These are phyloP conservation scores for Cavia aperea DNA, from an alignment of 2,113 vertebrate species.

Conservation along the genomic window DNA sequence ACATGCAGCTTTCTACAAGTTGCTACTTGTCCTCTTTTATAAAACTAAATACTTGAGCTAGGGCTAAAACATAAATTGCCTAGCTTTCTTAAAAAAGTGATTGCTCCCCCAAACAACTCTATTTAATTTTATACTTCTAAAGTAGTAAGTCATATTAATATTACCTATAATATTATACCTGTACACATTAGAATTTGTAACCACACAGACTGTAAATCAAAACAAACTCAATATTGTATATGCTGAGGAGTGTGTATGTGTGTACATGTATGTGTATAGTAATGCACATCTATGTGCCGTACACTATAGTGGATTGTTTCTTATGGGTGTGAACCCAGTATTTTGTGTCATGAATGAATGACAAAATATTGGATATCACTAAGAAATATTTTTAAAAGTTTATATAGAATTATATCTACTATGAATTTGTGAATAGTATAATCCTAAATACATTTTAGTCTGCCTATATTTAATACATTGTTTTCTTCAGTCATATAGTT, in stretches of 20 bases:
- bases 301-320: not conserved
- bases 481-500: not conserved
- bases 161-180: not conserved
- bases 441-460: not conserved
- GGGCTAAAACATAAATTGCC: not conserved
- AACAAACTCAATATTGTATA: not conserved
- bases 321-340: not conserved
- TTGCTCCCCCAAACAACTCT: not conserved
- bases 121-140: slow-evolving; percentile 21
- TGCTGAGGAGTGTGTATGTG: not conserved
- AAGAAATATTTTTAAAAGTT: not conserved
- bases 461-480: not conserved
- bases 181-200: not conserved
- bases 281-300: not conserved
- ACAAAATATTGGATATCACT: slow-evolving; percentile 1
- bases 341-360: not conserved
- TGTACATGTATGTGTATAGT: not conserved
- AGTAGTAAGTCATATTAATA: not conserved
- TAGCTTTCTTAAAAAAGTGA: slow-evolving; percentile 14
- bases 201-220: not conserved
- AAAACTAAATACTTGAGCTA: not conserved
- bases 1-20: not conserved
- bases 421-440: not conserved
- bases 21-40: not conserved
- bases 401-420: not conserved